These are phyloP conservation scores for Cheirogaleus medius DNA, from an alignment of 2,113 vertebrate species.

Conservation along the genomic window DNA sequence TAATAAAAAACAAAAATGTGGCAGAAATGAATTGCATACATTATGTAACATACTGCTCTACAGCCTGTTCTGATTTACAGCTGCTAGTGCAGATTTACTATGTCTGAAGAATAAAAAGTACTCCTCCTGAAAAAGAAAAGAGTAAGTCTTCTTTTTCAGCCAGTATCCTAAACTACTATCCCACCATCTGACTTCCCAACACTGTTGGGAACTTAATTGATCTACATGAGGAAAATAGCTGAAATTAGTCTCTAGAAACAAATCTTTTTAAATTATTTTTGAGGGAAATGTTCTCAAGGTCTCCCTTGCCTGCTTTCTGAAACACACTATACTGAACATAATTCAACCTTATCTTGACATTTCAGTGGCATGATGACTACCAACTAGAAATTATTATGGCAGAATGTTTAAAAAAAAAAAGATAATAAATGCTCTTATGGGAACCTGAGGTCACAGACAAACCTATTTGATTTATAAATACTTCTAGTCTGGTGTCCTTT, in stretches of 20 bases:
- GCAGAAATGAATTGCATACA: background rate
- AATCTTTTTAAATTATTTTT: conserved; percentile 28
- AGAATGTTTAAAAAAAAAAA: background rate
- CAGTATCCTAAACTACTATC: background rate
- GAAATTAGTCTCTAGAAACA: background rate
- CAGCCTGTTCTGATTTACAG: background rate
- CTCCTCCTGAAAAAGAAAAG: background rate
- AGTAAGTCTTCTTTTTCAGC: background rate
- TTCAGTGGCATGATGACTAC: background rate
- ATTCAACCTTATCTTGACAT: conserved; percentile 17
- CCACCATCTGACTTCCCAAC: background rate
- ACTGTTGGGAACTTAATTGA: background rate
- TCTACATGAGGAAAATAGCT: conserved; percentile 4
- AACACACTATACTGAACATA: background rate
- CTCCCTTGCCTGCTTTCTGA: background rate
- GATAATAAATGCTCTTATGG: background rate
- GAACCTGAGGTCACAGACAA: background rate
- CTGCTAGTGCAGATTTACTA: background rate
- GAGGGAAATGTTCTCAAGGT: background rate
- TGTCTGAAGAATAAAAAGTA: conserved; percentile 7
- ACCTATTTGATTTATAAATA: background rate
- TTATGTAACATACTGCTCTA: background rate
- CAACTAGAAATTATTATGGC: background rate
- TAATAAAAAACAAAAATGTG: background rate
- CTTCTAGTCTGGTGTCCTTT: background rate